These are phyloP conservation scores for Rhagophthalmus giganteus DNA, from an alignment of 2,888 invertebrate genomes.

Conservation along the genomic window DNA sequence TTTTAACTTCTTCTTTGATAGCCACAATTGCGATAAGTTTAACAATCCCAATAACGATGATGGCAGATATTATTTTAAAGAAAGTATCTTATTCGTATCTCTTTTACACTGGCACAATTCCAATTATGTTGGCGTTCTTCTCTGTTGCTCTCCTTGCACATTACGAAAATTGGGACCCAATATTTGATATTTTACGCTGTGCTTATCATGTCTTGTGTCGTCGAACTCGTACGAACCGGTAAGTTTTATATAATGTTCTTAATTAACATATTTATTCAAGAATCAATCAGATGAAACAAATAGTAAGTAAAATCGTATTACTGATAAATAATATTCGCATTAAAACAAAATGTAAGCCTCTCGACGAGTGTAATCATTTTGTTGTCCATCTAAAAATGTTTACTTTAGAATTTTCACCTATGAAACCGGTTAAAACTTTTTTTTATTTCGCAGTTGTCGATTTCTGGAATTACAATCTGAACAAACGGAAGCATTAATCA, in stretches of 20 bases:
- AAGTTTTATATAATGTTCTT: conserved; percentile 37
- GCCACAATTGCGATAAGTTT: conserved; percentile 85
- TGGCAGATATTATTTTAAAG: conserved; percentile 78
- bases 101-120: conserved; percentile 78
- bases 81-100: conserved; percentile 67
- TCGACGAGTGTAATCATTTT: too few species aligned
- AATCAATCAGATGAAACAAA: too few species aligned
- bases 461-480: conserved; percentile 67
- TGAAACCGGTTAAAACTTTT: too few species aligned
- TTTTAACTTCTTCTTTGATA: conserved; percentile 87
- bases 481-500: conserved; percentile 70
- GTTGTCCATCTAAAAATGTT: too few species aligned
- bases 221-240: conserved; percentile 58
- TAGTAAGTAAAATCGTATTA: too few species aligned
- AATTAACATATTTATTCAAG: too few species aligned
- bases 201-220: conserved; percentile 57
- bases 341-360: too few species aligned
- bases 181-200: conserved; percentile 61
- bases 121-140: conserved; percentile 76
- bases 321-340: too few species aligned
- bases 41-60: conserved; percentile 86
- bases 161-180: conserved; percentile 83
- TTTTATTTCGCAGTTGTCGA: conserved; percentile 55
- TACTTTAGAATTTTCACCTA: too few species aligned
- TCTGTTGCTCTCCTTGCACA: conserved; percentile 70